Conservation (phyloP, 2,888 invertebrate genomes). For the Phortica okadai region DNA sequence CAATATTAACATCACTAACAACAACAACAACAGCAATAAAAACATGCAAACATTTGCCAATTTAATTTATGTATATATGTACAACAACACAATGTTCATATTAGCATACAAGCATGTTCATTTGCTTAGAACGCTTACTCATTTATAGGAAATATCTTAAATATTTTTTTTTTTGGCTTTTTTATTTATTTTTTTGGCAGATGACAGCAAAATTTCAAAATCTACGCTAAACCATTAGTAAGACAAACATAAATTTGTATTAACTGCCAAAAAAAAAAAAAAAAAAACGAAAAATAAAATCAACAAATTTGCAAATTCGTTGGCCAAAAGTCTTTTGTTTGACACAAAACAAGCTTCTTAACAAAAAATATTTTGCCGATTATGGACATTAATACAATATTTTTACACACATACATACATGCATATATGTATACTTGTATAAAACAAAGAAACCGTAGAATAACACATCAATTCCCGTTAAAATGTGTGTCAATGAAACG, state of each 20-base stretch:
- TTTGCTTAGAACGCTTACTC: background rate
- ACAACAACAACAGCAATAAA: conserved; percentile 2
- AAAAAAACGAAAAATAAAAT: background rate
- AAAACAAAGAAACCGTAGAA: conserved; percentile 6
- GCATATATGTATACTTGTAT: background rate
- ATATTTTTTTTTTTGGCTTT: background rate
- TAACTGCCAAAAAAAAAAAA: background rate
- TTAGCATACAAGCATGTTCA: conserved; percentile 41
- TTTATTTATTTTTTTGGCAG: background rate
- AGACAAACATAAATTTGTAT: background rate
- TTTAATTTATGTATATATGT: conserved; percentile 63
- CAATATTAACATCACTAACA: background rate
- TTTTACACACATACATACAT: background rate
- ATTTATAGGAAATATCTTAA: conserved; percentile 27
- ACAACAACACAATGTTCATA: conserved; percentile 26
- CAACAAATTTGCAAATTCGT: conserved; percentile 40
- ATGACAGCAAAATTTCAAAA: conserved; percentile 2
- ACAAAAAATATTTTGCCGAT: background rate
- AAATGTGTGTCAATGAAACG: conserved; percentile 59
- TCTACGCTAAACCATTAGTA: background rate
- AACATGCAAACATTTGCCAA: conserved; percentile 52
- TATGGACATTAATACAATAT: background rate
- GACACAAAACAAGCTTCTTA: background rate
- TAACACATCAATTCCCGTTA: conserved; percentile 41
- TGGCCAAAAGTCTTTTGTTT: conserved; percentile 53